A percentile compares a stretch with the other conserved stretches of the same genome.
phyloP scores from a whole-genome alignment of 2,797 vertebrate genomes.

The Graptemys geographica region DNA sequence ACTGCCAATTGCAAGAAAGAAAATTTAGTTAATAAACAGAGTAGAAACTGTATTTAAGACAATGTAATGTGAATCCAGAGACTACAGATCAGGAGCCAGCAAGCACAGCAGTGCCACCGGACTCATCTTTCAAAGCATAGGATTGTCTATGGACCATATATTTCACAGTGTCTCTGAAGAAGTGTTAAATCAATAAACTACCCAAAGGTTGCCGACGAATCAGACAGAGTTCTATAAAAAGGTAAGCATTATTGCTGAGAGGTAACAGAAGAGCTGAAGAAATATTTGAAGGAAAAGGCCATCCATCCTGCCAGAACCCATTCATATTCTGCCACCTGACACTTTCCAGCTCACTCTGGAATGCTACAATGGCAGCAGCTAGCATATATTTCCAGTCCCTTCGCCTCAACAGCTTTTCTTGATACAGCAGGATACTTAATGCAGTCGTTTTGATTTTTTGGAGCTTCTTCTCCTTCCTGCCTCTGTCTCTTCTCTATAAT shows the following conservation, averaged over 20 bases:
- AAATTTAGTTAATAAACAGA: conserved; percentile 38
- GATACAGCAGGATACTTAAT: not conserved
- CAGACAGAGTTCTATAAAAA: conserved; percentile 74
- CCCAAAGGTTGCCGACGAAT: conserved; percentile 71
- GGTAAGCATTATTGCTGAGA: conserved; percentile 44
- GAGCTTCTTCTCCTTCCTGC: not conserved
- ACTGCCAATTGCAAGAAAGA: not conserved
- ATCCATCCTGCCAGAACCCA: conserved; percentile 24
- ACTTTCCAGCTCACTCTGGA: not conserved
- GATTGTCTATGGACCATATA: conserved; percentile 61
- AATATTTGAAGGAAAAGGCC: conserved; percentile 71
- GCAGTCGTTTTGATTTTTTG: conserved; percentile 1
- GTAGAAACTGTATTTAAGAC: conserved; percentile 58
- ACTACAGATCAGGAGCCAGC: conserved; percentile 43
- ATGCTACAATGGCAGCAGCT: not conserved
- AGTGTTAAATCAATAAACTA: conserved; percentile 81
- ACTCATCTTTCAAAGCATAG: conserved; percentile 43
- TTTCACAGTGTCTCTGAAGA: conserved; percentile 70
- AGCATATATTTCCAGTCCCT: rapidly evolving
- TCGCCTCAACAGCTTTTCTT: not conserved
- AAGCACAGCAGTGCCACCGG: conserved; percentile 37
- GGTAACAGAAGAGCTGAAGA: conserved; percentile 66
- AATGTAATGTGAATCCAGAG: conserved; percentile 50
- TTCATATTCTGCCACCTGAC: conserved; percentile 21
- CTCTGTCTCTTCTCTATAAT: not conserved